These are phyloP conservation scores for Diacarnus erythraeanus DNA, from an alignment of 37 sponge, comb jelly and placozoan genomes.

Conservation along the genomic window DNA sequence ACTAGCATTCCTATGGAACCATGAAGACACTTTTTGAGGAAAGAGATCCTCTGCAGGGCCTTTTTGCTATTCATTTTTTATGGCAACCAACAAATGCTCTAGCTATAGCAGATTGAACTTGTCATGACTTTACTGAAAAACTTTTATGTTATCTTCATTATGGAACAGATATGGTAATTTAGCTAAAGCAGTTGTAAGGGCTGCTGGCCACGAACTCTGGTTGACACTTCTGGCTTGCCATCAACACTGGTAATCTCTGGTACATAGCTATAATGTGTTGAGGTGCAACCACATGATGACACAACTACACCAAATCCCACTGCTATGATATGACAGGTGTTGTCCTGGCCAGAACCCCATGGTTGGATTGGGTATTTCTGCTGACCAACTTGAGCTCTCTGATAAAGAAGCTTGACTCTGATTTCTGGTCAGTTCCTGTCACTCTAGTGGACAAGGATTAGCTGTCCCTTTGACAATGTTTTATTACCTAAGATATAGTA, in stretches of 20 bases:
- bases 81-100: not conserved
- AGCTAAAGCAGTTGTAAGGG: not conserved
- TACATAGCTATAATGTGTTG: not conserved
- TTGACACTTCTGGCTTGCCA: no score
- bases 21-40: not conserved
- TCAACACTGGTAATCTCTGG: not conserved
- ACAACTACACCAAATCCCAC: not conserved
- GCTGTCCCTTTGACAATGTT: not conserved
- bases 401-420: not conserved
- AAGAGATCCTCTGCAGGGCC: not conserved
- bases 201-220: constrained; percentile 1
- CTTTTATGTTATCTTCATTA: no score
- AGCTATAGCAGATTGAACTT: not conserved
- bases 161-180: no score
- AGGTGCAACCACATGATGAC: not conserved
- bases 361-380: not conserved
- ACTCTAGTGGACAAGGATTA: not conserved
- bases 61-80: not conserved
- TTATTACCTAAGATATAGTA: not conserved
- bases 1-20: constrained; percentile 12
- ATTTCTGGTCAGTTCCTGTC: constrained; percentile 4
- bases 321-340: not conserved
- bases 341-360: not conserved
- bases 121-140: not conserved
- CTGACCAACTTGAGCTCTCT: not conserved